phyloP scores from a whole-genome alignment of 2,113 vertebrate genomes.

The Protomyctophum bolini region DNA sequence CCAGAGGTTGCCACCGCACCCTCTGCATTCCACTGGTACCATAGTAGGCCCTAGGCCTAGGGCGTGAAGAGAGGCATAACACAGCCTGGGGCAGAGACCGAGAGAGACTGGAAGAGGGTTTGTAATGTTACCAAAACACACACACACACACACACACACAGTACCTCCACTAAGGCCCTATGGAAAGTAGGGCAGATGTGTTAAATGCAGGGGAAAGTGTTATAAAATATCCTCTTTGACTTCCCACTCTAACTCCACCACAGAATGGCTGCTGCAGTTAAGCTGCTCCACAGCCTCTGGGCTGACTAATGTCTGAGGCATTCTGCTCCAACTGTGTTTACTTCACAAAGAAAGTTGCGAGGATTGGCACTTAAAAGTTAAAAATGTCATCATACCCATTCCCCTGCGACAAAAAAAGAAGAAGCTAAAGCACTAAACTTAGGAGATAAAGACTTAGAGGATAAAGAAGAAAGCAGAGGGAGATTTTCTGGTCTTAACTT shows the following conservation, averaged over 20 bases:
- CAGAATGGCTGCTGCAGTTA: slow-evolving; percentile 25
- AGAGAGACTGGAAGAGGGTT: background rate
- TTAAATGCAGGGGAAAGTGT: slow-evolving; percentile 53
- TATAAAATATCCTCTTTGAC: slow-evolving; percentile 46
- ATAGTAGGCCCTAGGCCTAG: background rate
- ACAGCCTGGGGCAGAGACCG: background rate
- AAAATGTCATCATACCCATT: slow-evolving; percentile 33
- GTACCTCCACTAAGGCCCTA: slow-evolving; percentile 8
- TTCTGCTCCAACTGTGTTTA: slow-evolving; percentile 42
- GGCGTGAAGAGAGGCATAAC: slow-evolving; percentile 21
- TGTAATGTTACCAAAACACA: slow-evolving; percentile 57
- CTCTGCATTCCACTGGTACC: slow-evolving; percentile 26
- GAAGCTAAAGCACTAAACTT: background rate
- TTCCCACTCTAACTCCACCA: slow-evolving; percentile 25
- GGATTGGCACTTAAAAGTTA: slow-evolving; percentile 29
- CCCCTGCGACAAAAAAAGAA: slow-evolving; percentile 15
- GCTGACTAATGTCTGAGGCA: slow-evolving; percentile 65
- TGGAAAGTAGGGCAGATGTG: slow-evolving; percentile 71
- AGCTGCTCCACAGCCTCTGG: slow-evolving; percentile 7
- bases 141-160: slow-evolving; percentile 34
- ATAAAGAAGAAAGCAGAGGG: slow-evolving; percentile 4
- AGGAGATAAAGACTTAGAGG: background rate
- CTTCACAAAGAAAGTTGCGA: slow-evolving; percentile 44
- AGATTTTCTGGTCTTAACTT: slow-evolving; percentile 21
- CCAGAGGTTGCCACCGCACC: background rate